Evolutionary conservation across 2,888 invertebrate species (phyloP).

Genomic region (Eristalinus aeneus): DNA sequence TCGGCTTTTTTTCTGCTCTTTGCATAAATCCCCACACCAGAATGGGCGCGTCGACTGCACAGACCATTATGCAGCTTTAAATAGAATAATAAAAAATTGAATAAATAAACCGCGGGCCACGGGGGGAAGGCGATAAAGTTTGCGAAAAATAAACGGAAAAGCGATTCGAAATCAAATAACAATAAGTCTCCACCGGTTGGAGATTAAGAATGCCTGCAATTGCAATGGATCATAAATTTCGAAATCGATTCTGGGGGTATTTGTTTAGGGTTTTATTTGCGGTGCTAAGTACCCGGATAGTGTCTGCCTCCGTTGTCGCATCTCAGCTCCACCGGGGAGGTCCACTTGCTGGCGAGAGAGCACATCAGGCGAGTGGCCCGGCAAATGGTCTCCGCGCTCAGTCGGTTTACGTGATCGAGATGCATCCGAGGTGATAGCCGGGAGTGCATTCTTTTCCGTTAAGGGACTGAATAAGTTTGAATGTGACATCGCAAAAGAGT

Average conservation of each 20-base stretch:
- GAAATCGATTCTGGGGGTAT: slow-evolving; percentile 34
- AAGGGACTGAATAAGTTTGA: slow-evolving; percentile 5
- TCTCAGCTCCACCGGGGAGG: neutral
- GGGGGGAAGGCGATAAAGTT: slow-evolving; percentile 40
- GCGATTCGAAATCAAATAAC: slow-evolving; percentile 52
- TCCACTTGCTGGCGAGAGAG: neutral
- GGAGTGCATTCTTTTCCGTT: neutral
- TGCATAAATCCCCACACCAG: slow-evolving; percentile 43
- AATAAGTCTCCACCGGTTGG: slow-evolving; percentile 42
- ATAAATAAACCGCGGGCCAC: neutral
- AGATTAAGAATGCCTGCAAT: slow-evolving; percentile 36
- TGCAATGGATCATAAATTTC: slow-evolving; percentile 25
- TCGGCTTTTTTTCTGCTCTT: slow-evolving; percentile 12
- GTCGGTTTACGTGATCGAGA: slow-evolving; percentile 23
- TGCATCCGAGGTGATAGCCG: slow-evolving; percentile 9
- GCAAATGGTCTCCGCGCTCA: neutral
- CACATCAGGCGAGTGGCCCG: too few relatives aligned
- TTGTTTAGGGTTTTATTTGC: neutral
- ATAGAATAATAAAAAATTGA: neutral
- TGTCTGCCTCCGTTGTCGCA: neutral
- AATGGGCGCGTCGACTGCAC: slow-evolving; percentile 55
- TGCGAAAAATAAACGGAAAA: slow-evolving; percentile 30
- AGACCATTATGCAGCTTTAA: slow-evolving; percentile 39
- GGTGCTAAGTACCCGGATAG: neutral
- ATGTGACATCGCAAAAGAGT: neutral